A percentile compares a stretch with the other conserved stretches of the same genome.
These are phyloP conservation scores for Hyperopisus bebe DNA, from an alignment of 2,113 vertebrate genomes.

Conservation along the genomic window DNA sequence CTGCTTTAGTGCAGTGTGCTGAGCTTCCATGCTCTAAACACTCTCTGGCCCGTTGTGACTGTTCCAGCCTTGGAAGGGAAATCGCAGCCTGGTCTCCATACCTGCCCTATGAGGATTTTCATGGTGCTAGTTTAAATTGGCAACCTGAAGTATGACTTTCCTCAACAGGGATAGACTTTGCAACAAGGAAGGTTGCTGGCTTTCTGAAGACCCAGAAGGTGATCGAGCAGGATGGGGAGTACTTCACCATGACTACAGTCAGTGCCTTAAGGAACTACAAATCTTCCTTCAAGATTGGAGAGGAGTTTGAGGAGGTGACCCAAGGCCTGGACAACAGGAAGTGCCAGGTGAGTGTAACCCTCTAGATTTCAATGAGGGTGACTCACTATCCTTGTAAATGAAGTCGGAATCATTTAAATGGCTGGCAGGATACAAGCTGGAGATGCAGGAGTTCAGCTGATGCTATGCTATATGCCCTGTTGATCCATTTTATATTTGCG, in stretches of 20 bases:
- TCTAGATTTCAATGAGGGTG: background rate
- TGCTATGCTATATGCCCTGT: background rate
- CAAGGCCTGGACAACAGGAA: constrained; percentile 79
- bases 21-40: too few species aligned
- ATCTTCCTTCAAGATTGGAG: constrained; percentile 65
- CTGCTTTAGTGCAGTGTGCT: too few species aligned
- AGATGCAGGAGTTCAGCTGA: background rate
- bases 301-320: constrained; percentile 76
- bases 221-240: constrained; percentile 72
- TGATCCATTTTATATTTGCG: background rate
- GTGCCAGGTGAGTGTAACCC: constrained; percentile 29
- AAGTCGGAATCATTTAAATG: background rate
- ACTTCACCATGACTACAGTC: constrained; percentile 66
- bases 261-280: constrained; percentile 69
- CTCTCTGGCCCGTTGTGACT: background rate
- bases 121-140: background rate
- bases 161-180: constrained; percentile 72
- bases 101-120: background rate
- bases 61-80: background rate
- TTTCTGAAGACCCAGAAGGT: constrained; percentile 81
- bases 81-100: background rate
- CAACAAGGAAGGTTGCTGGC: constrained; percentile 75
- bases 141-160: background rate
- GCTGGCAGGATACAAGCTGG: background rate
- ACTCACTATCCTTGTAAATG: background rate